phyloP scores from a whole-genome alignment of 2,888 invertebrate species.

The Caenorhabditis becei region DNA sequence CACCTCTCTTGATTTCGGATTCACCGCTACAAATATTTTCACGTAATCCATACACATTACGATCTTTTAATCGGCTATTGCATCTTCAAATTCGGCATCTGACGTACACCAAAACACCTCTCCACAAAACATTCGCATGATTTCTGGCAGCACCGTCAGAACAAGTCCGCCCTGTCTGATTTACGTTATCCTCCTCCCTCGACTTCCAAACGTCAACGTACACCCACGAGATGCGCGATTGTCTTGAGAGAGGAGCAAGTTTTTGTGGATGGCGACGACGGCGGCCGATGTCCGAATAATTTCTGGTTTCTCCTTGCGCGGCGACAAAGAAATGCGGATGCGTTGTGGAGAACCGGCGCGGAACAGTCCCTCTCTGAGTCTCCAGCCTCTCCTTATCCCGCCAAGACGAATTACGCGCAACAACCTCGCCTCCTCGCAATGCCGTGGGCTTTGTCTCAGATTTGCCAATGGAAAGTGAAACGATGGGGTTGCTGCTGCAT shows the following conservation, averaged over 20 bases:
- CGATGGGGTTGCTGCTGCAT: not conserved
- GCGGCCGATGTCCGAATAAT: constrained; percentile 34
- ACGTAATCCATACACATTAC: constrained; percentile 3
- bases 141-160: constrained; percentile 28
- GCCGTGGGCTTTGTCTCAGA: constrained; percentile 44
- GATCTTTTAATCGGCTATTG: not conserved
- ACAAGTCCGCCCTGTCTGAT: constrained; percentile 34
- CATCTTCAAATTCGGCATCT: constrained; percentile 28
- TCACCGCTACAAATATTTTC: not conserved
- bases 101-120: constrained; percentile 50
- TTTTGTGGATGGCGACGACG: constrained; percentile 38
- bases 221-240: constrained; percentile 48
- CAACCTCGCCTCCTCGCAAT: constrained; percentile 26
- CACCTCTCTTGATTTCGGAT: constrained; percentile 37
- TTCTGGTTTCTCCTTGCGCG: constrained; percentile 36
- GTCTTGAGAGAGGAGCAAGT: constrained; percentile 43
- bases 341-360: constrained; percentile 54
- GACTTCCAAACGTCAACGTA: constrained; percentile 49
- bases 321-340: constrained; percentile 45
- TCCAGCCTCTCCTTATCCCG: constrained; percentile 7
- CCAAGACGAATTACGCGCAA: constrained; percentile 31
- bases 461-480: constrained; percentile 51
- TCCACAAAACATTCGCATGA: constrained; percentile 46
- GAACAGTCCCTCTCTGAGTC: constrained; percentile 15
- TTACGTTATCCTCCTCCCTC: constrained; percentile 42